A percentile compares a stretch with the other conserved stretches of the same genome.
Evolutionary conservation across 1,140 invertebrate genomes (phyloP).

Genomic region (Diplogasteroides magnus): DNA sequence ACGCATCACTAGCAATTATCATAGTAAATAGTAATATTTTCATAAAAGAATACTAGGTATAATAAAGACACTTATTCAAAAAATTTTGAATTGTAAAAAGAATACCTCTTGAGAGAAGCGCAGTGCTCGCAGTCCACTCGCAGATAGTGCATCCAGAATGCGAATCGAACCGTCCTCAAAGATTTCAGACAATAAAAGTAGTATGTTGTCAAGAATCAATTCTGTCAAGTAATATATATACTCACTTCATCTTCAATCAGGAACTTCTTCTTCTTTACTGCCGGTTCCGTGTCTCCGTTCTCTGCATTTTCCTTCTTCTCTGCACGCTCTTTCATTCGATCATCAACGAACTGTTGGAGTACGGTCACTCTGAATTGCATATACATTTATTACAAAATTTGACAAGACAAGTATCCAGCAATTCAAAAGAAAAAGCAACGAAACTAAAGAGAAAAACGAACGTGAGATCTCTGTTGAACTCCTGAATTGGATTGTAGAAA

Average conservation of each 20-base stretch:
- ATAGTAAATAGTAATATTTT: too few relatives aligned
- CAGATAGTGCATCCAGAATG: conserved; percentile 87
- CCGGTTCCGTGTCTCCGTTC: conserved; percentile 20
- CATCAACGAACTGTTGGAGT: conserved; percentile 36
- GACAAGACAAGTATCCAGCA: too few relatives aligned
- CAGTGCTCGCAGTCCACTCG: conserved; percentile 86
- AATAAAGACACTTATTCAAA: not conserved
- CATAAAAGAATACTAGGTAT: not conserved
- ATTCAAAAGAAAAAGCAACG: not conserved
- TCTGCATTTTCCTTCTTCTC: conserved; percentile 13
- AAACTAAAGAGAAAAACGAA: conserved; percentile 19
- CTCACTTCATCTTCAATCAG: conserved; percentile 14
- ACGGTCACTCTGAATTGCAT: conserved; percentile 39
- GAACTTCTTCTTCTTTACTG: conserved; percentile 35
- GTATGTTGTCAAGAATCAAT: too few relatives aligned
- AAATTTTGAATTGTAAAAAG: not conserved
- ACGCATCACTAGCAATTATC: too few relatives aligned
- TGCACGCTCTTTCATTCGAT: conserved; percentile 19
- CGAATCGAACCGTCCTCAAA: conserved; percentile 31
- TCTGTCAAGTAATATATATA: too few relatives aligned
- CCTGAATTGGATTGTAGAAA: conserved; percentile 55
- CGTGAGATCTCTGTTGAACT: conserved; percentile 55
- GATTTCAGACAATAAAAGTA: too few relatives aligned
- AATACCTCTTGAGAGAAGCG: conserved; percentile 87
- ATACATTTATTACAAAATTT: too few relatives aligned